Evolutionary conservation across 2,888 invertebrate species (phyloP).

Genomic region (Harpalus rufipes): DNA sequence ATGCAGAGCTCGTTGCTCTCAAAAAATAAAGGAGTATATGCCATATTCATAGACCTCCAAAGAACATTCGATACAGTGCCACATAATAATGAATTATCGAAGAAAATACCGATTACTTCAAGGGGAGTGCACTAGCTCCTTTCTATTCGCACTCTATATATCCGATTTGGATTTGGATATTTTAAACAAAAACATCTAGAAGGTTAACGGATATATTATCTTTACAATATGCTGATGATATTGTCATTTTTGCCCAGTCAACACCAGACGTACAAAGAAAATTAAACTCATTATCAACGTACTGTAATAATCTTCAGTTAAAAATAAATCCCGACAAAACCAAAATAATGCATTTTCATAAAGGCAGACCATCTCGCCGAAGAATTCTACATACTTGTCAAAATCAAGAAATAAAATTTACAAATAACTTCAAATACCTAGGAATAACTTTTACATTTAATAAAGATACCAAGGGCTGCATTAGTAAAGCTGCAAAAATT

Average conservation of each 20-base stretch:
- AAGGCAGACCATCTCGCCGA: not conserved
- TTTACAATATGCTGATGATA: constrained; percentile 29
- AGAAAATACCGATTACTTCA: no score
- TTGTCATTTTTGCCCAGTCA: constrained; percentile 24
- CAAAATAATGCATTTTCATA: no score
- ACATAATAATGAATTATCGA: no score
- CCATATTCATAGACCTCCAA: constrained; percentile 53
- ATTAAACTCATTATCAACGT: not conserved
- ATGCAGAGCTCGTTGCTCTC: constrained; percentile 15
- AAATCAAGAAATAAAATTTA: constrained; percentile 28
- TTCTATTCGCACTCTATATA: constrained; percentile 8
- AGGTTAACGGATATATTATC: constrained; percentile 14
- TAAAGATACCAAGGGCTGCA: not conserved
- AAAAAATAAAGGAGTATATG: constrained; percentile 17
- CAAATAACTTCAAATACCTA: not conserved
- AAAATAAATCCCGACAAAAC: no score
- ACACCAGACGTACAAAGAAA: constrained; percentile 33
- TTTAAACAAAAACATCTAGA: constrained; percentile 12
- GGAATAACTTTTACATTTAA: not conserved
- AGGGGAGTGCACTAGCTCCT: no score
- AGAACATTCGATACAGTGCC: constrained; percentile 44
- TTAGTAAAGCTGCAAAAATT: not conserved
- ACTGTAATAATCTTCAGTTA: constrained; percentile 2
- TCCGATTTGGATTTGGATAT: constrained; percentile 8
- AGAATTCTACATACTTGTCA: constrained; percentile 4